Evolutionary conservation across 2,797 vertebrate species (phyloP).

Genomic region (Neosalanx taihuensis): DNA sequence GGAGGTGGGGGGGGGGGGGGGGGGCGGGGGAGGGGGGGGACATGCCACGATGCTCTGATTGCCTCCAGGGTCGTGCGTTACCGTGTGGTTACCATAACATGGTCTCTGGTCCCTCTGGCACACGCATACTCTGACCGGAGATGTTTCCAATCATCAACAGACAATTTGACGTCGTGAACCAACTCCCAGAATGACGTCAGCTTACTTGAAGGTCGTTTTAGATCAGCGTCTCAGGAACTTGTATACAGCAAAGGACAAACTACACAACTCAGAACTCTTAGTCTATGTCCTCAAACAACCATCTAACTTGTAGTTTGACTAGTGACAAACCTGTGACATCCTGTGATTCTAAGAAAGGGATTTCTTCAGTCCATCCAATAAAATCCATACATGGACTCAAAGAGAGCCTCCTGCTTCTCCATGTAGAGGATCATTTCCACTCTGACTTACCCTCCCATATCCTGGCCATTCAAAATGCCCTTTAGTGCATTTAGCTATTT

Average conservation of each 20-base stretch:
- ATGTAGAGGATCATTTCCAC: background rate
- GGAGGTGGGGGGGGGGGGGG: background rate
- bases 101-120: background rate
- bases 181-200: too few species aligned
- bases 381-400: too few species aligned
- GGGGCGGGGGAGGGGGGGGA: background rate
- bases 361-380: too few species aligned
- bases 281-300: too few species aligned
- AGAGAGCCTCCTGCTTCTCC: too few species aligned
- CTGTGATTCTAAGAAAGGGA: too few species aligned
- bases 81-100: background rate
- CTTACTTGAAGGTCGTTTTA: too few species aligned
- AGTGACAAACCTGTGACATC: too few species aligned
- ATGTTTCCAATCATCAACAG: background rate
- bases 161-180: background rate
- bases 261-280: too few species aligned
- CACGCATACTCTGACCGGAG: background rate
- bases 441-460: background rate
- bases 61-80: background rate
- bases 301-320: too few species aligned
- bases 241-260: too few species aligned
- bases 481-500: background rate
- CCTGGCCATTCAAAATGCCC: background rate
- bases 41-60: slow-evolving; percentile 7
- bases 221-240: too few species aligned